Evolutionary conservation across 2,113 vertebrate species (phyloP).

Genomic region (Dermatemys mawii): DNA sequence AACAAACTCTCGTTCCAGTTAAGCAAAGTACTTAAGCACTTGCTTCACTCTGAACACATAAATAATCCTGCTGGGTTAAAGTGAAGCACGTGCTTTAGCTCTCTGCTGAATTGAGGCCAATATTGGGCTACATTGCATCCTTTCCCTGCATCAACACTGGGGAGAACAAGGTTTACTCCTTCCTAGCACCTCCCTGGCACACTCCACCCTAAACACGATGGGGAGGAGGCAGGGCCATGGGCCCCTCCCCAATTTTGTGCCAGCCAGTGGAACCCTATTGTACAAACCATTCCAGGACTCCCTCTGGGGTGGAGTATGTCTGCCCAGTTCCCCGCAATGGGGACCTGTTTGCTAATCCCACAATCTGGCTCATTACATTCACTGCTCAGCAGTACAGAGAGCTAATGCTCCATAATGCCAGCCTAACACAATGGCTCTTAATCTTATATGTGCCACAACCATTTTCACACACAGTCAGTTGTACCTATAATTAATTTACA

Average conservation of each 20-base stretch:
- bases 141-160: not conserved
- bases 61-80: not conserved
- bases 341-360: not conserved
- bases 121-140: not conserved
- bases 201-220: not conserved
- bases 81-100: not conserved
- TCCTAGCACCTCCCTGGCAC: not conserved
- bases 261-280: not conserved
- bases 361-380: not conserved
- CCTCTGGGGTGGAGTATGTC: not conserved
- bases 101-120: not conserved
- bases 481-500: constrained; percentile 53
- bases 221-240: not conserved
- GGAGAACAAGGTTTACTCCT: not conserved
- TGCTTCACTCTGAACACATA: not conserved
- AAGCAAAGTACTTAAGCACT: not conserved
- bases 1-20: not conserved
- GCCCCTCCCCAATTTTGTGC: not conserved
- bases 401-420: not conserved
- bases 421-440: not conserved
- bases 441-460: not conserved
- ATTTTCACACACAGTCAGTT: constrained; percentile 28
- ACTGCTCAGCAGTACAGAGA: not conserved
- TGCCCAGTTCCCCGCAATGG: not conserved
- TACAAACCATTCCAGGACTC: not conserved